phyloP scores from a whole-genome alignment of 2,113 vertebrate species.

The Anolis carolinensis region DNA sequence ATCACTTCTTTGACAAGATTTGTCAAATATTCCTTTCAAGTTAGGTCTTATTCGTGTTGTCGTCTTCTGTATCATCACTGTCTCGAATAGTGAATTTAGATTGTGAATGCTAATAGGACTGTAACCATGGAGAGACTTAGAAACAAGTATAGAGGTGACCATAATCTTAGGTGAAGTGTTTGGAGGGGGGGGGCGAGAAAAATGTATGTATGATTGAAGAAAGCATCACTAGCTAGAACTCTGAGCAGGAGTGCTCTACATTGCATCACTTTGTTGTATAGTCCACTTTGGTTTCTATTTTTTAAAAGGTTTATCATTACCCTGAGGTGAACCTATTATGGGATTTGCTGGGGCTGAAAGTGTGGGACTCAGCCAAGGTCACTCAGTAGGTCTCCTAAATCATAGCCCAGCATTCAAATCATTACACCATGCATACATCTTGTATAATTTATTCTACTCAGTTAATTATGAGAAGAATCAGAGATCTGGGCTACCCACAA shows the following conservation, averaged over 20 bases:
- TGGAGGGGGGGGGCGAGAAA: background rate
- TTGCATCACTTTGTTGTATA: background rate
- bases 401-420: no score
- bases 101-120: background rate
- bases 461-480: background rate
- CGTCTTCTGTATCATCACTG: background rate
- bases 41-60: background rate
- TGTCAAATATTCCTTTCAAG: constrained; percentile 4
- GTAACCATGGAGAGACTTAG: background rate
- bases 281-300: background rate
- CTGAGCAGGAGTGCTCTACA: no score
- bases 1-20: background rate
- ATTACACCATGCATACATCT: background rate
- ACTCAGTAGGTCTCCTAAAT: no score
- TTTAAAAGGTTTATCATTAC: background rate
- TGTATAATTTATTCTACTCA: background rate
- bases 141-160: background rate
- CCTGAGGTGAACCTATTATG: no score
- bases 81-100: background rate
- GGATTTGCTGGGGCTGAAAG: no score
- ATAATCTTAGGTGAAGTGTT: background rate
- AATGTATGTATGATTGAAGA: background rate
- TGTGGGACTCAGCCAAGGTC: no score
- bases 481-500: background rate
- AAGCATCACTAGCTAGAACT: background rate